Conservation (phyloP, 2,797 vertebrate genomes). For the Sitta carolinensis region DNA sequence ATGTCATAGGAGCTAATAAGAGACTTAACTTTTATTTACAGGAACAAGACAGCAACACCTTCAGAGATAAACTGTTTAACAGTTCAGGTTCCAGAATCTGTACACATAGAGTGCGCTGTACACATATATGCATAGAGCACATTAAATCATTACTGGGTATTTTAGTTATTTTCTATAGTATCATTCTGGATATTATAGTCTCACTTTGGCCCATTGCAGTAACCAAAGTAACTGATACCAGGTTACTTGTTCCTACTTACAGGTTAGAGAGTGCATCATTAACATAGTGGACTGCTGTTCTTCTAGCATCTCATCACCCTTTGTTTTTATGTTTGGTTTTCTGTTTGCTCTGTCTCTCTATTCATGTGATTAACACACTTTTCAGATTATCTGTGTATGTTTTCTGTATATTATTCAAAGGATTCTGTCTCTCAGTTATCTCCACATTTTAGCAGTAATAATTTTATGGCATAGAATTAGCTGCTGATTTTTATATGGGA, state of each 20-base stretch:
- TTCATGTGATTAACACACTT: neutral
- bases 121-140: rapidly evolving
- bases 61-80: neutral
- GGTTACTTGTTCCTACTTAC: neutral
- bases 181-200: neutral
- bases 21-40: neutral
- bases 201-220: rapidly evolving
- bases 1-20: neutral
- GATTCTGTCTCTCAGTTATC: neutral
- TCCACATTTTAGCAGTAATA: neutral
- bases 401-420: neutral
- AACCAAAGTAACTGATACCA: neutral
- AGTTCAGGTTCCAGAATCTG: neutral
- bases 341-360: neutral
- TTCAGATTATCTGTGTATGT: neutral
- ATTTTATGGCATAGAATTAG: neutral
- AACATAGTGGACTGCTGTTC: neutral
- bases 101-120: neutral
- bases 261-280: neutral
- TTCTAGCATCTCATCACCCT: neutral
- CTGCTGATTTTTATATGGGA: neutral
- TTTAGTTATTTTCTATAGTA: neutral
- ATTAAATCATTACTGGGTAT: neutral
- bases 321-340: neutral
- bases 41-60: neutral